Evolutionary conservation across 2,888 invertebrate species (phyloP), one percentile per base, ranked within the genome.

Genomic region (Agrotis puta): DNA sequence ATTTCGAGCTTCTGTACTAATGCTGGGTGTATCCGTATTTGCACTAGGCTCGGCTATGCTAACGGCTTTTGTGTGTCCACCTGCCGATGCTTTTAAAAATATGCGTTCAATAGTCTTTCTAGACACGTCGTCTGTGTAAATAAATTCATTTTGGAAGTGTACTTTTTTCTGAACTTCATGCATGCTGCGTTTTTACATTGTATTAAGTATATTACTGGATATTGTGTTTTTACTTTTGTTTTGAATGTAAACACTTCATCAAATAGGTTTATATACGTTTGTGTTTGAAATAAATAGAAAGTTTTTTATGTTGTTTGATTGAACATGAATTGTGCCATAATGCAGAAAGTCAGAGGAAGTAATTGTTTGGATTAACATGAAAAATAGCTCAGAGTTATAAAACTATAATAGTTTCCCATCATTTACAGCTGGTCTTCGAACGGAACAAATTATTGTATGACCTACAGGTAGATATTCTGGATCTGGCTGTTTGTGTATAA

Each of bases 1-100:
- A 5, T 67, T 9, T 33, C 62, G 16, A 69, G 54, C n/a, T 13
- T 62, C 0, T 83, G 82, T 27, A 68, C 57, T 9, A 51, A 74
- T 27, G 33, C 48, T 2, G 11, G 27, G 3, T 79, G 84, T 39
- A 11, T 43, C 13, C 11, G 57, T 45, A 27, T 76, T 54, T 83
- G 79, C 61, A 53, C 53, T 14, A 0, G 61, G 3, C 68, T 83
- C 9, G 72, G 79, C 13, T 79, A 39, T 50, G 2, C 43, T 5
- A 67, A 76, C 2, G 84, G 82, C 24, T 33, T 20, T 16, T 84
- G 84, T 48, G 43, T 68, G 16, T 43, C 45, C 1, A 61, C 61
- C 3, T 79, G 74, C n/a, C 65, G 69, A 18, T 79, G 83, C 27
- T 70, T 58, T 14, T 73, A 79, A 69, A 54, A 45, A 50, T 27